These are phyloP conservation scores for Orius laevigatus DNA, from an alignment of 1,140 invertebrate genomes.

Conservation along the genomic window DNA sequence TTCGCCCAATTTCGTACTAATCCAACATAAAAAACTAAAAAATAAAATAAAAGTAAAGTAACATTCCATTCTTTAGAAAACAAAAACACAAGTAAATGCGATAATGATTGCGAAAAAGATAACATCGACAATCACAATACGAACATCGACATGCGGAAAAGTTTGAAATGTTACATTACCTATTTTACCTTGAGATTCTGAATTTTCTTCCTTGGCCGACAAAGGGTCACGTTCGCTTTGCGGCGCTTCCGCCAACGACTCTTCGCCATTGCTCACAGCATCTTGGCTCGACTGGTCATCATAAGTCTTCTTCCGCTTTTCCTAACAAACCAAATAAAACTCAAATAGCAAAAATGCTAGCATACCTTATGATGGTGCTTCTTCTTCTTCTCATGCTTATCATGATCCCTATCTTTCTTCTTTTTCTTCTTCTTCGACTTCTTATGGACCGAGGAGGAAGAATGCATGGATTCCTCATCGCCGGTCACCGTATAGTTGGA, in stretches of 20 bases:
- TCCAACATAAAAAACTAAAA: too few species aligned
- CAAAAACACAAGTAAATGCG: too few species aligned
- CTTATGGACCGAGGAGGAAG: conserved; percentile 16
- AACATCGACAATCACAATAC: too few species aligned
- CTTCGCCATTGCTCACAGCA: conserved; percentile 23
- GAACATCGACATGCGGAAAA: too few species aligned
- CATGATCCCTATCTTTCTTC: conserved; percentile 24
- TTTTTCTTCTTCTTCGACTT: conserved; percentile 24
- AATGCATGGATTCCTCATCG: conserved; percentile 20
- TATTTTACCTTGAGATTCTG: too few species aligned
- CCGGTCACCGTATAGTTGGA: conserved; percentile 14
- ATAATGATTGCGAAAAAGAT: too few species aligned
- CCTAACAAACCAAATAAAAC: conserved; percentile 17
- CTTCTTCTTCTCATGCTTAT: conserved; percentile 19
- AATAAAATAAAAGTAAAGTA: too few species aligned
- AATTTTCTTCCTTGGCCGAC: too few species aligned
- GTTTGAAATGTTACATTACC: too few species aligned
- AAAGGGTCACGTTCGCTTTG: not conserved
- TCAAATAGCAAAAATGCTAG: conserved; percentile 11
- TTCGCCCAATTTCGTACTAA: too few species aligned
- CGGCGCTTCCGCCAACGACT: conserved; percentile 20
- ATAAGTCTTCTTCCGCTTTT: conserved; percentile 36
- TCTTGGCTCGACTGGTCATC: conserved; percentile 35
- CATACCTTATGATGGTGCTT: conserved; percentile 46
- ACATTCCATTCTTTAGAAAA: too few species aligned